Evolutionary conservation across 2,113 vertebrate species (phyloP).

Genomic region (Cinclus cinclus): DNA sequence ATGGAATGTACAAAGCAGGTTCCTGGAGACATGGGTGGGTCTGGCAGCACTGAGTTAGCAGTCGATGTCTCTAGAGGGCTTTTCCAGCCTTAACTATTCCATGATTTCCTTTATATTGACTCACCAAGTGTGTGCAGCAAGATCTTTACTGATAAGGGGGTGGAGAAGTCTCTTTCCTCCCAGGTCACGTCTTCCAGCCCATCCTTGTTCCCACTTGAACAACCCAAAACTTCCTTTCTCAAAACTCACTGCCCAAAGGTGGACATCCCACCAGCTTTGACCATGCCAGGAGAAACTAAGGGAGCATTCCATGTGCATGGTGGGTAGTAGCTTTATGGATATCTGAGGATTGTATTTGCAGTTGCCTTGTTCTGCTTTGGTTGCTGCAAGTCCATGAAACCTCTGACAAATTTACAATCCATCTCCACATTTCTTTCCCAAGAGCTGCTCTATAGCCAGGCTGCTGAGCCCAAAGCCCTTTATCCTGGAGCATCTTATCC

Average conservation of each 20-base stretch:
- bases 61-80: neutral
- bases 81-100: neutral
- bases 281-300: neutral
- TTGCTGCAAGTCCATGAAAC: accelerated
- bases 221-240: neutral
- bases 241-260: neutral
- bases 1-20: neutral
- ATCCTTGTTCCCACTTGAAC: neutral
- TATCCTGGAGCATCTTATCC: neutral
- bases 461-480: neutral
- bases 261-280: neutral
- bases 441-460: neutral
- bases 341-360: accelerated
- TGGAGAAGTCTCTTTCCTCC: neutral
- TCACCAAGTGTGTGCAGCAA: accelerated
- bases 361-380: neutral
- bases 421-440: neutral
- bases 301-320: accelerated
- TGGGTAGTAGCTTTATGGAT: neutral
- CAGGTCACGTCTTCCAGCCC: neutral
- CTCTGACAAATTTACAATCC: accelerated
- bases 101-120: neutral
- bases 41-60: neutral
- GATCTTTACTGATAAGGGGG: neutral
- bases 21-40: neutral